Conservation (phyloP, 2,113 vertebrate genomes). For the Gymnarchus niloticus region DNA sequence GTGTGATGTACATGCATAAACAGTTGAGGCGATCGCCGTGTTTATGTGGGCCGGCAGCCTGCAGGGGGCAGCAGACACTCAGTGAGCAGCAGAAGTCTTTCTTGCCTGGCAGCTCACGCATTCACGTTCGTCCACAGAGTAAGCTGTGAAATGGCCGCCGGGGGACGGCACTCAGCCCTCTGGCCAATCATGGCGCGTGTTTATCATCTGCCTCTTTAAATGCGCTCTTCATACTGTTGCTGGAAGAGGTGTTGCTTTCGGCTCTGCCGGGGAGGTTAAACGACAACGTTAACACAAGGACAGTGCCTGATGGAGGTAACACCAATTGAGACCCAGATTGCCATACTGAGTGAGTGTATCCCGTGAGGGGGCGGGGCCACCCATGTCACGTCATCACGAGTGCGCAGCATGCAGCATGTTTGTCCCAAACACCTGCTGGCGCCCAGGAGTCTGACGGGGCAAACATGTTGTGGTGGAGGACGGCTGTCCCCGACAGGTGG, state of each 20-base stretch:
- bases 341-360: no score
- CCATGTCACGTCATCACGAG: no score
- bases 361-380: not conserved
- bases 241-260: not conserved
- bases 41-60: slow-evolving; percentile 1
- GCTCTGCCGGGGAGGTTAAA: not conserved
- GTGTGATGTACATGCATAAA: not conserved
- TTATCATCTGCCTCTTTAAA: no score
- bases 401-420: no score
- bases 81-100: slow-evolving; percentile 24
- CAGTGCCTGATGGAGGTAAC: not conserved
- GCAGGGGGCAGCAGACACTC: not conserved
- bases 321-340: not conserved
- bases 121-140: slow-evolving; percentile 11
- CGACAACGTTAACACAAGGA: not conserved
- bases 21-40: not conserved
- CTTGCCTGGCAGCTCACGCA: not conserved
- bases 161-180: slow-evolving; percentile 19
- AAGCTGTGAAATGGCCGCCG: slow-evolving; percentile 25
- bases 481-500: no score
- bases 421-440: no score
- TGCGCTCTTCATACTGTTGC: not conserved
- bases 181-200: not conserved
- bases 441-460: not conserved
- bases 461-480: not conserved